These are phyloP conservation scores for Maniola hyperantus DNA, from an alignment of 2,888 invertebrate species.

Conservation along the genomic window DNA sequence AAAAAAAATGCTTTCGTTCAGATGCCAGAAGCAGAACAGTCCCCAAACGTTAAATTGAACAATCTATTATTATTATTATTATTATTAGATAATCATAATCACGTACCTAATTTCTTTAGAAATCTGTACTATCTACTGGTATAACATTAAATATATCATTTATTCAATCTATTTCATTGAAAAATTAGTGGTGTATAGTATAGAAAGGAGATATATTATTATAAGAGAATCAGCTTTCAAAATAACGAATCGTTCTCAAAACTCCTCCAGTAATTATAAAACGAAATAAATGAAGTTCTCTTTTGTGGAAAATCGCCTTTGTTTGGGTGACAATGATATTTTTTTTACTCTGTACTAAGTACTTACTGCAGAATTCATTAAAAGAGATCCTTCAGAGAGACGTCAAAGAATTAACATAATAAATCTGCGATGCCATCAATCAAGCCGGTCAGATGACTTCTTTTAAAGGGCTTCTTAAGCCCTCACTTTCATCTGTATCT, in stretches of 20 bases:
- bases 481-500: conserved; percentile 74
- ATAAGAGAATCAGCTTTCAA: conserved; percentile 1
- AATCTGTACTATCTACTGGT: no score
- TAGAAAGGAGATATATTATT: not conserved
- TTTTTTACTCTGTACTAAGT: conserved; percentile 1
- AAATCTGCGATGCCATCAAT: conserved; percentile 76
- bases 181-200: not conserved
- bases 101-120: no score
- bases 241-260: conserved; percentile 22
- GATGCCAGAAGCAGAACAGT: no score
- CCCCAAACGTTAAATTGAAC: no score
- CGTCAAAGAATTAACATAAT: conserved; percentile 75
- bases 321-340: conserved; percentile 32
- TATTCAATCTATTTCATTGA: no score
- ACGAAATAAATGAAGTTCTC: conserved; percentile 21
- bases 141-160: no score
- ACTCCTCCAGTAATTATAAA: conserved; percentile 20
- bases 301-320: conserved; percentile 25
- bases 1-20: no score
- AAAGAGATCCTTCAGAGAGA: conserved; percentile 33
- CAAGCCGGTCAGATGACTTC: conserved; percentile 67
- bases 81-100: no score
- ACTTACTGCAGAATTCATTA: conserved; percentile 38
- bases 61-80: no score
- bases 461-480: conserved; percentile 76